Evolutionary conservation across 2,888 invertebrate species (phyloP).

Genomic region (Lapara coniferarum): DNA sequence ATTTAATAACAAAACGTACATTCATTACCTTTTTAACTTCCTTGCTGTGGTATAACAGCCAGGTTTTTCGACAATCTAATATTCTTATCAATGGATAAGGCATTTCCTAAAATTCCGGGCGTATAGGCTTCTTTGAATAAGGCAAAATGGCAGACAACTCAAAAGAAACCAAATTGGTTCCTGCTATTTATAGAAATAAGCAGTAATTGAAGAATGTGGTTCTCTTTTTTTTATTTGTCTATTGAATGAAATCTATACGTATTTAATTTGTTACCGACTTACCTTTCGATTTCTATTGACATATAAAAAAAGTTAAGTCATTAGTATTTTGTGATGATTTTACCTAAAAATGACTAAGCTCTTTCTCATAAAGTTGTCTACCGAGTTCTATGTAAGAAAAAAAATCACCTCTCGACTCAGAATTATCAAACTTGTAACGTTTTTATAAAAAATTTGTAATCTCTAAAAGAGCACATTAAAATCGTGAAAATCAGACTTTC

Average conservation of each 20-base stretch:
- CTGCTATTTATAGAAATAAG: not conserved
- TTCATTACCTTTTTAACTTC: not conserved
- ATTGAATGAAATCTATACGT: too few species aligned
- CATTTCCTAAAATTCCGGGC: slow-evolving; percentile 30
- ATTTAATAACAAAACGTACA: not conserved
- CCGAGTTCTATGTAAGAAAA: slow-evolving; percentile 4
- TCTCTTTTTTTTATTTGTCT: not conserved
- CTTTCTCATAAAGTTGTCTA: slow-evolving; percentile 2
- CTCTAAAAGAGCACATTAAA: slow-evolving; percentile 44
- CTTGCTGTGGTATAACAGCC: not conserved
- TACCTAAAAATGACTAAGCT: slow-evolving; percentile 6
- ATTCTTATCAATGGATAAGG: not conserved
- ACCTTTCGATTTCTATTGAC: slow-evolving; percentile 2
- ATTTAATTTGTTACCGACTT: not conserved
- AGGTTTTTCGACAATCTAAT: not conserved
- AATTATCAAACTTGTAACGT: slow-evolving; percentile 16
- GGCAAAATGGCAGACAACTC: slow-evolving; percentile 16
- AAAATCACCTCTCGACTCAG: not conserved
- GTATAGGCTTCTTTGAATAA: slow-evolving; percentile 24
- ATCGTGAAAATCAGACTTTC: slow-evolving; percentile 55
- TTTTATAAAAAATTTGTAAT: slow-evolving; percentile 32
- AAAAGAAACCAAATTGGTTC: not conserved
- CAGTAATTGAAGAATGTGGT: not conserved
- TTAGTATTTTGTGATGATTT: not conserved
- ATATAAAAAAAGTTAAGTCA: not conserved